Conservation (phyloP, 2,113 vertebrate genomes). For the Tragelaphus imberbis region DNA sequence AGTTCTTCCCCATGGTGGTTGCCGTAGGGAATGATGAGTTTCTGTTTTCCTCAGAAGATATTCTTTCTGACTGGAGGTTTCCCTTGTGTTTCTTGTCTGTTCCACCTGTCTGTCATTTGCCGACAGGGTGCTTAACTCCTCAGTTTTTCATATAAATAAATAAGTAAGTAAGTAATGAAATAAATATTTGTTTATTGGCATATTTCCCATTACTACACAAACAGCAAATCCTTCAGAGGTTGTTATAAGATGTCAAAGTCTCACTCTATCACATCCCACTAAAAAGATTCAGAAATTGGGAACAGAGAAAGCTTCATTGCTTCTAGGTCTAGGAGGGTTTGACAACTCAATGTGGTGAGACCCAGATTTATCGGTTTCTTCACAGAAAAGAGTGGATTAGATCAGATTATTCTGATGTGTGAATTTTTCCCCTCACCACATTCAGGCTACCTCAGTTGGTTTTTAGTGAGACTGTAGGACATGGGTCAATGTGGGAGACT, state of each 20-base stretch:
- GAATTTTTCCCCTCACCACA: background rate
- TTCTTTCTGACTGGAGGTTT: slow-evolving; percentile 38
- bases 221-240: background rate
- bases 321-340: background rate
- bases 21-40: background rate
- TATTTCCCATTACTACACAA: background rate
- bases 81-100: slow-evolving; percentile 8
- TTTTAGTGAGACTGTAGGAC: background rate
- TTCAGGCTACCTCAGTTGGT: background rate
- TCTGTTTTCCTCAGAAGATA: slow-evolving; percentile 15
- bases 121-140: slow-evolving; percentile 18
- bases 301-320: background rate
- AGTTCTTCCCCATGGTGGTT: background rate
- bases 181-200: background rate
- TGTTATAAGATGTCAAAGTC: slow-evolving; percentile 5
- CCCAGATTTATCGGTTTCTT: background rate
- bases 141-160: background rate
- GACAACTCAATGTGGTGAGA: background rate
- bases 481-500: background rate
- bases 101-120: slow-evolving; percentile 7
- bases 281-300: background rate
- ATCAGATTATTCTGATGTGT: background rate
- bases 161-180: background rate
- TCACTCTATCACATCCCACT: background rate
- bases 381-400: background rate